A percentile compares a stretch with the other conserved stretches of the same genome.
Conservation (phyloP, 2,797 vertebrate genomes). For the Peromyscus aztecus region DNA sequence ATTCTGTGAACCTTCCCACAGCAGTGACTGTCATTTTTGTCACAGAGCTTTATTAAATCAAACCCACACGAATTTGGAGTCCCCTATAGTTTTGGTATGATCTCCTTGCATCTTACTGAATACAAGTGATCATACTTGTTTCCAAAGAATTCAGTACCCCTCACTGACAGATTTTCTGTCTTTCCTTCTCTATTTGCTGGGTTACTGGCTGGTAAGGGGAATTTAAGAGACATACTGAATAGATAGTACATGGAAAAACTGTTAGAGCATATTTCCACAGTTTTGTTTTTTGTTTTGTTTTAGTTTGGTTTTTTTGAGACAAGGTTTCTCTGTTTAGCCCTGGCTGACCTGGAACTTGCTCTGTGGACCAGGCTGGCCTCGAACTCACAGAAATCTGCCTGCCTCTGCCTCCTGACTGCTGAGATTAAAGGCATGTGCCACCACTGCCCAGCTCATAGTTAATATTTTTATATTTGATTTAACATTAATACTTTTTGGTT, state of each 20-base stretch:
- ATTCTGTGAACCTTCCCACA: neutral
- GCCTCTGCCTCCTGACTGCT: neutral
- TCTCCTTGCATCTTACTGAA: conserved; percentile 31
- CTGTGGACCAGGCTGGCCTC: neutral
- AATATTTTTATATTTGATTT: neutral
- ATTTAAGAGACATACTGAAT: neutral
- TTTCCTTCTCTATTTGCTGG: conserved; percentile 43
- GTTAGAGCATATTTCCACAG: neutral
- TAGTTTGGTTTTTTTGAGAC: neutral
- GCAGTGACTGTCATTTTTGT: conserved; percentile 46
- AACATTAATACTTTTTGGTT: neutral
- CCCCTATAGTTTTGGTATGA: neutral
- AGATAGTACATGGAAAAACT: neutral
- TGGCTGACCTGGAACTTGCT: neutral
- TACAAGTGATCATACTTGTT: conserved; percentile 7
- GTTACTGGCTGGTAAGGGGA: neutral
- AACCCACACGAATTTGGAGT: conserved; percentile 32
- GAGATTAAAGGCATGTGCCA: neutral
- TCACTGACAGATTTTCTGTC: neutral
- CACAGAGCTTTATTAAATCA: conserved; percentile 49
- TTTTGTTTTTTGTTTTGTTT: neutral
- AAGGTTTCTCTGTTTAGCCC: neutral
- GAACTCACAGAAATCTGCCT: neutral
- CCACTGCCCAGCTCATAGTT: neutral
- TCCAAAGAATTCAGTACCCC: neutral